Percentiles rank a stretch among this genome's conserved stretches.
Evolutionary conservation across 2,113 vertebrate genomes (phyloP).

Genomic region (Melanostigma gelatinosum): DNA sequence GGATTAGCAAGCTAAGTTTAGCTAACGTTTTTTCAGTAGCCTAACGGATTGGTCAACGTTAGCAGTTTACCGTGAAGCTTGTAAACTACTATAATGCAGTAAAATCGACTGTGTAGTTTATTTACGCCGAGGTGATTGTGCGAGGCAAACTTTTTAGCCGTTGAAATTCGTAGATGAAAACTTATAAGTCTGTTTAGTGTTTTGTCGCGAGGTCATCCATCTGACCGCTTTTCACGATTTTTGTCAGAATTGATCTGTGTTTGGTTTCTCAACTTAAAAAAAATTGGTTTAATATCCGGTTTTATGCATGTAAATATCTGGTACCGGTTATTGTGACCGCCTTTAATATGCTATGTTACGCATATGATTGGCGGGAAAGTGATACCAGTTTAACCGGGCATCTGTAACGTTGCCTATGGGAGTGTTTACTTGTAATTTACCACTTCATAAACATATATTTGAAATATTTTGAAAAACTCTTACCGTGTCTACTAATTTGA

Average conservation of each 20-base stretch:
- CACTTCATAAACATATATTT: no score
- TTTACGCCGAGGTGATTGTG: accelerated
- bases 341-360: constrained; percentile 32
- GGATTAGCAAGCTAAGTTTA: constrained; percentile 52
- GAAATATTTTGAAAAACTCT: neutral
- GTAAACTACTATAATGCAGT: accelerated
- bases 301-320: accelerated
- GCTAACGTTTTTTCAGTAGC: constrained; percentile 23
- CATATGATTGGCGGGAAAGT: constrained; percentile 71
- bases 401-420: neutral
- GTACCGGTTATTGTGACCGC: no score
- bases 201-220: constrained; percentile 30
- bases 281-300: accelerated
- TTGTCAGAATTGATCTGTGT: accelerated
- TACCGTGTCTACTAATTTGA: accelerated
- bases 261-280: neutral
- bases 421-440: neutral
- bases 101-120: accelerated
- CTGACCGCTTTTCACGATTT: constrained; percentile 14
- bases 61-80: neutral
- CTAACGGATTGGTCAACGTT: neutral
- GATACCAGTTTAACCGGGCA: constrained; percentile 3
- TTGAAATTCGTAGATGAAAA: constrained; percentile 24
- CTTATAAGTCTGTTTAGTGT: neutral
- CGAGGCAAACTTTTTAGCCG: neutral